Evolutionary conservation across 2,888 invertebrate species (phyloP).

Genomic region (Polyploca ridens): DNA sequence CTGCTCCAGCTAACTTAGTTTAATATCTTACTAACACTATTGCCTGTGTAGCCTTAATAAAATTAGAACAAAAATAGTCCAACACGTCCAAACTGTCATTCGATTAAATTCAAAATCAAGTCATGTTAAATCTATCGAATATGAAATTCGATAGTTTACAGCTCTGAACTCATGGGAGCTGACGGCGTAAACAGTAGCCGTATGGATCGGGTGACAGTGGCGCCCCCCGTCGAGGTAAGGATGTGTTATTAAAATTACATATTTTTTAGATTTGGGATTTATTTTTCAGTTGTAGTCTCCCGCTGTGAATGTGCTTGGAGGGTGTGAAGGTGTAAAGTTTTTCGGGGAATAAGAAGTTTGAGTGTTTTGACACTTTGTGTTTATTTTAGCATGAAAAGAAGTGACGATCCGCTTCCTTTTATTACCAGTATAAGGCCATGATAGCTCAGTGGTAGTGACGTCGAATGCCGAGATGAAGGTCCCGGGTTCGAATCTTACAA

Average conservation of each 20-base stretch:
- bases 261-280: conserved; percentile 34
- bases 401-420: background rate
- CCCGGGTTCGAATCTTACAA: too few species aligned
- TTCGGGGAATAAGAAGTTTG: conserved; percentile 5
- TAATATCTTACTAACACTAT: too few species aligned
- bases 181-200: conserved; percentile 74
- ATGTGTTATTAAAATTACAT: conserved; percentile 45
- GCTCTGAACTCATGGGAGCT: conserved; percentile 52
- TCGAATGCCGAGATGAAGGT: background rate
- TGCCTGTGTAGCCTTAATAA: too few species aligned
- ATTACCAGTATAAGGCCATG: too few species aligned
- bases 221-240: conserved; percentile 64
- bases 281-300: conserved; percentile 31
- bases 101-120: conserved; percentile 45
- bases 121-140: conserved; percentile 66
- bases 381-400: background rate
- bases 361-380: background rate
- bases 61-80: conserved; percentile 18
- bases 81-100: conserved; percentile 40
- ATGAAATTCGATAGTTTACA: conserved; percentile 65
- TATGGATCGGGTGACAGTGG: conserved; percentile 66
- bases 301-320: conserved; percentile 36
- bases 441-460: too few species aligned
- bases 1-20: too few species aligned
- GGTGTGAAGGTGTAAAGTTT: conserved; percentile 28